Conservation (phyloP, 2,797 vertebrate species). For the Poeciliopsis turneri region DNA sequence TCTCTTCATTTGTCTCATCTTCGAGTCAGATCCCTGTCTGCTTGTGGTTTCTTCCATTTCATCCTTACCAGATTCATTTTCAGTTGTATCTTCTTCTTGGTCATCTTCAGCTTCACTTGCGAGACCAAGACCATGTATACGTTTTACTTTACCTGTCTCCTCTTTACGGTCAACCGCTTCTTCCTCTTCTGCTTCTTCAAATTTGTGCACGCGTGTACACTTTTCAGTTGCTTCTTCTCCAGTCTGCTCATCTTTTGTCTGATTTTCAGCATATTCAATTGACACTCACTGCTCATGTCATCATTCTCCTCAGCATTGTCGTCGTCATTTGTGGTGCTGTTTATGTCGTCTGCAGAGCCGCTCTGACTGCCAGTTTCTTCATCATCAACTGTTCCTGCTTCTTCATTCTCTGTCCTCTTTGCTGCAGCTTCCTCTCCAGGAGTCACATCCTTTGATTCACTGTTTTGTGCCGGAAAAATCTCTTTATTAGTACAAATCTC, state of each 20-base stretch:
- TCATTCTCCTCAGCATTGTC: constrained; percentile 27
- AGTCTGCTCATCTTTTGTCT: constrained; percentile 23
- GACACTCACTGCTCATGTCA: neutral
- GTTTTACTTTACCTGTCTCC: neutral
- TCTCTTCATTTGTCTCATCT: constrained; percentile 13
- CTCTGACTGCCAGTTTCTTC: constrained; percentile 23
- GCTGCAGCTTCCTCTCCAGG: constrained; percentile 17
- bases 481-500: constrained; percentile 1
- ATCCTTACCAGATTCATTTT: constrained; percentile 47
- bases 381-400: neutral
- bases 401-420: constrained; percentile 20
- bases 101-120: constrained; percentile 34
- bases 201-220: neutral
- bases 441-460: constrained; percentile 33
- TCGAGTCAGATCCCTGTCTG: constrained; percentile 23
- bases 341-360: constrained; percentile 15
- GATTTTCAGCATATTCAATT: constrained; percentile 11
- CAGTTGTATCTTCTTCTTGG: constrained; percentile 31
- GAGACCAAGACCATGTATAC: neutral
- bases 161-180: constrained; percentile 5
- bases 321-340: constrained; percentile 9
- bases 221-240: constrained; percentile 20
- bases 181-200: constrained; percentile 25
- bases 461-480: neutral
- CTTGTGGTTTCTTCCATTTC: constrained; percentile 18